phyloP scores from a whole-genome alignment of 2,888 invertebrate species.

The Periphyllus acericola region DNA sequence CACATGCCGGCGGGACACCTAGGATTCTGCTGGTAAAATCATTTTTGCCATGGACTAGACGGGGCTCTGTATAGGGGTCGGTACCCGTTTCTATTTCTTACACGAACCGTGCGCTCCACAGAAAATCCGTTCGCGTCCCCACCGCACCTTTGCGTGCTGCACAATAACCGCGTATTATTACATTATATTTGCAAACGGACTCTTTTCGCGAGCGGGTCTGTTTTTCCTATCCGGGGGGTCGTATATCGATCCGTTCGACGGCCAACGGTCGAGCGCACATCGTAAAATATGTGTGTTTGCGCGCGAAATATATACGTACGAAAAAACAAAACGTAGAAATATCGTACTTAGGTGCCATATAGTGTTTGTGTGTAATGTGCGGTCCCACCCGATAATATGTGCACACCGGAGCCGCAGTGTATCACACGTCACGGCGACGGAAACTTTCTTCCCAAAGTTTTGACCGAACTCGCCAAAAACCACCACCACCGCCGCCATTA shows the following conservation, averaged over 20 bases:
- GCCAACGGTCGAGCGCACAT: neutral
- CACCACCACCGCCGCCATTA: neutral
- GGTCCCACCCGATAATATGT: too few relatives aligned
- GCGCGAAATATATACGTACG: neutral
- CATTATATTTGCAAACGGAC: neutral
- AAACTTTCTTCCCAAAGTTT: slow-evolving; percentile 44
- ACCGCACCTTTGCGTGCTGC: too few relatives aligned
- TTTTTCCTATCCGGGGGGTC: neutral
- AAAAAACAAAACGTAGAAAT: neutral
- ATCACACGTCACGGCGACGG: slow-evolving; percentile 3
- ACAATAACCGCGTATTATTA: too few relatives aligned
- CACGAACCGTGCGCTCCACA: too few relatives aligned
- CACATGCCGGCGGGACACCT: too few relatives aligned
- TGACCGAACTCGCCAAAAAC: slow-evolving; percentile 39
- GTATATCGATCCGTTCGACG: neutral
- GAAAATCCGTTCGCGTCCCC: too few relatives aligned
- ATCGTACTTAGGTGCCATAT: neutral
- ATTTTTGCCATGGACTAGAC: too few relatives aligned
- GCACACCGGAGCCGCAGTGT: neutral
- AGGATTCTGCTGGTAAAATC: too few relatives aligned
- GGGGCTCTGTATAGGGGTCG: too few relatives aligned
- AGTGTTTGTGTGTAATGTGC: neutral
- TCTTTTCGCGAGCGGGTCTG: neutral
- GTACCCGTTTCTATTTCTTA: too few relatives aligned
- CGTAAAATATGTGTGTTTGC: neutral